Percentiles rank a stretch among this genome's conserved stretches.
These are phyloP conservation scores for Megaustenia siamemsis DNA, from an alignment of 2,888 invertebrate genomes.

Conservation along the genomic window DNA sequence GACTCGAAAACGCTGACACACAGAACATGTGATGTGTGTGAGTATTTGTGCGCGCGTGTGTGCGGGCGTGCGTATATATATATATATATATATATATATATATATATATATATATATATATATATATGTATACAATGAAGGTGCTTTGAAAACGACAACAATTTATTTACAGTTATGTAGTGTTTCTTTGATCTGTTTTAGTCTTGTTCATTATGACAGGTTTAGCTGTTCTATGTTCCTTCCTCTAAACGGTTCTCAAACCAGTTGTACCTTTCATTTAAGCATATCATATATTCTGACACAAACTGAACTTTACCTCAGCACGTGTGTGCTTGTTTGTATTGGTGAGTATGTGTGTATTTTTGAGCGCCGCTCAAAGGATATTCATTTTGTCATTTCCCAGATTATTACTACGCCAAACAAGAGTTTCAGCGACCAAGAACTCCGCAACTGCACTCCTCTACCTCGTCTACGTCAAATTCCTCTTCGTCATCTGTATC, in stretches of 20 bases:
- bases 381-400: not conserved
- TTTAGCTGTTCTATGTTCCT: no score
- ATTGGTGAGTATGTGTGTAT: not conserved
- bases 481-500: conserved; percentile 29
- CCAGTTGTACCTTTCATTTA: no score
- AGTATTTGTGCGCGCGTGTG: not conserved
- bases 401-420: conserved; percentile 48
- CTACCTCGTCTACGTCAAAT: conserved; percentile 17
- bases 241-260: no score
- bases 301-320: no score
- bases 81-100: not conserved
- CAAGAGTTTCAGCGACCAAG: conserved; percentile 25
- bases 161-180: no score
- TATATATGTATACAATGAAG: no score
- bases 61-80: not conserved
- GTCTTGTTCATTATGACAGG: no score
- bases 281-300: no score
- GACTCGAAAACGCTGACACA: no score
- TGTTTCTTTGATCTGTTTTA: no score
- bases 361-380: not conserved
- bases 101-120: not conserved
- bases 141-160: no score
- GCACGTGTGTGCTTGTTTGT: not conserved
- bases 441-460: conserved; percentile 19
- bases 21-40: not conserved